A percentile compares a stretch with the other conserved stretches of the same genome.
Conservation (phyloP, 2,797 vertebrate species). For the Lateolabrax maculatus region DNA sequence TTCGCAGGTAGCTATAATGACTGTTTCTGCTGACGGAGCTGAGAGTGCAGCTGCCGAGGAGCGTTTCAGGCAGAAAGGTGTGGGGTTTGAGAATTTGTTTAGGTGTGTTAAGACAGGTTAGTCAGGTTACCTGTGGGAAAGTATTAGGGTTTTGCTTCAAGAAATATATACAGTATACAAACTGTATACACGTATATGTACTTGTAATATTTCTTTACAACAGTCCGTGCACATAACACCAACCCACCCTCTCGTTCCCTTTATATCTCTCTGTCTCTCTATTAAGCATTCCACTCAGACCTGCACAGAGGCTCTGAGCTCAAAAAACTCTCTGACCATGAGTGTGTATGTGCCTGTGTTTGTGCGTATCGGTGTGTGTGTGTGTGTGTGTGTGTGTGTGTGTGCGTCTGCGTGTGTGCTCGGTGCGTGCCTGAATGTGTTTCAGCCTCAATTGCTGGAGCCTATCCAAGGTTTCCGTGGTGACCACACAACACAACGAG, state of each 20-base stretch:
- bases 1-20: constrained; percentile 62
- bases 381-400: constrained; percentile 35
- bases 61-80: constrained; percentile 56
- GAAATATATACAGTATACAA: too few species aligned
- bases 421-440: constrained; percentile 81
- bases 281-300: constrained; percentile 85
- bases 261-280: constrained; percentile 67
- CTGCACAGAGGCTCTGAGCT: constrained; percentile 78
- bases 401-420: constrained; percentile 50
- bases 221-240: constrained; percentile 27
- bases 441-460: constrained; percentile 88
- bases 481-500: constrained; percentile 90
- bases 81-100: constrained; percentile 44
- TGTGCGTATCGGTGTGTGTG: constrained; percentile 22
- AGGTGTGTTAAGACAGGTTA: constrained; percentile 69
- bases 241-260: constrained; percentile 46
- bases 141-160: constrained; percentile 2
- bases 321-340: constrained; percentile 77
- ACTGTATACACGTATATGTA: neutral
- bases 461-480: constrained; percentile 91
- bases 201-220: constrained; percentile 8
- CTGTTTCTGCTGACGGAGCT: constrained; percentile 52
- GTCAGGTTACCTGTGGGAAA: constrained; percentile 48
- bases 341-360: constrained; percentile 53
- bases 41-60: constrained; percentile 59